Percentiles rank a stretch among this genome's conserved stretches.
Evolutionary conservation across 2,797 vertebrate genomes (phyloP).

Genomic region (Rhynchonycteris naso): DNA sequence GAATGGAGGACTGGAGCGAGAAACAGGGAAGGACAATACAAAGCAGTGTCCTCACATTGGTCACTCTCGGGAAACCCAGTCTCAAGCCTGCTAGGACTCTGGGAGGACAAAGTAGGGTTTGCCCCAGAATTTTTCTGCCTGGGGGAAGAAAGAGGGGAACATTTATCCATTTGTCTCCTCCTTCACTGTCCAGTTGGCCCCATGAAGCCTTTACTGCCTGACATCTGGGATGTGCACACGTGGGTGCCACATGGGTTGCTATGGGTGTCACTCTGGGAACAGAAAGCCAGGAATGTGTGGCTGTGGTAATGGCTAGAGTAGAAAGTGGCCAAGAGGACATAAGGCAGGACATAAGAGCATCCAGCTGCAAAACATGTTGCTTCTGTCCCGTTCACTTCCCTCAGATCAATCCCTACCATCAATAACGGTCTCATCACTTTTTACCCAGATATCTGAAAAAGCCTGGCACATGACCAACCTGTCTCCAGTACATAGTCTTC

Average conservation of each 20-base stretch:
- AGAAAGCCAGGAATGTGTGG: neutral
- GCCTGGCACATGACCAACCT: neutral
- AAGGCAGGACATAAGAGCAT: neutral
- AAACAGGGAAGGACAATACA: neutral
- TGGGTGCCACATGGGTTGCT: neutral
- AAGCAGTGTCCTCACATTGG: neutral
- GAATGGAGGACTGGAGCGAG: neutral
- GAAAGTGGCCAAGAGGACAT: neutral
- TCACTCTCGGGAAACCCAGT: neutral
- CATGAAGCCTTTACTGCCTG: neutral
- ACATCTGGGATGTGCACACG: neutral
- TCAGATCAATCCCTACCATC: neutral
- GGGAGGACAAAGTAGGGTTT: neutral
- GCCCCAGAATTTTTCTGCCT: neutral
- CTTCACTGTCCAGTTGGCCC: neutral
- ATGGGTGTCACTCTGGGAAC: neutral
- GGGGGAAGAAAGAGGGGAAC: neutral
- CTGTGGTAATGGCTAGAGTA: neutral
- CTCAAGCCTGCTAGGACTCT: neutral
- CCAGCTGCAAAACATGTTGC: neutral
- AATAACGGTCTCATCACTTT: neutral
- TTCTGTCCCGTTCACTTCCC: neutral
- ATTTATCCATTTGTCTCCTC: neutral
- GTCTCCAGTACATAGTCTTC: neutral
- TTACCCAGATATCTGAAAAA: neutral